A percentile compares a stretch with the other conserved stretches of the same genome.
phyloP scores from a whole-genome alignment of 2,888 invertebrate species.

The Drosophila planitibia region DNA sequence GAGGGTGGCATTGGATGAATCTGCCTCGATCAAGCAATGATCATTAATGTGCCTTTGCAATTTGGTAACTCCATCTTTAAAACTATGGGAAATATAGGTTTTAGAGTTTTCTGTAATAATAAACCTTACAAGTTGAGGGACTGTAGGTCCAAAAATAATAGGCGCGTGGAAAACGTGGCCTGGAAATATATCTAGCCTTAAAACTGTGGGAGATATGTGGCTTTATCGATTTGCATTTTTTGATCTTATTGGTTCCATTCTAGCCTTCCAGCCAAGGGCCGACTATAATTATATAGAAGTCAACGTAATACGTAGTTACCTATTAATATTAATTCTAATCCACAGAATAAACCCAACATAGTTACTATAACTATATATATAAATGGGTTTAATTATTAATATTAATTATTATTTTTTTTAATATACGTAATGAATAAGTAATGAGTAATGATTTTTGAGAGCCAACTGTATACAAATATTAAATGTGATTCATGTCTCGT shows the following conservation, averaged over 20 bases:
- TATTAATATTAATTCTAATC: background rate
- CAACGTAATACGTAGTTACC: background rate
- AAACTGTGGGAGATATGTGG: background rate
- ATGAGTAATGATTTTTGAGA: background rate
- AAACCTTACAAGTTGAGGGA: background rate
- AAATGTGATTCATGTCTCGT: background rate
- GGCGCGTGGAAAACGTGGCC: too few species aligned
- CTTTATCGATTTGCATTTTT: too few species aligned
- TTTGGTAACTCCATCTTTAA: too few species aligned
- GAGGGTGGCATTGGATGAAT: background rate
- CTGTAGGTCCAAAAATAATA: too few species aligned
- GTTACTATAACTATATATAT: background rate
- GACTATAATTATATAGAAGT: background rate
- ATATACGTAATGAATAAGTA: background rate
- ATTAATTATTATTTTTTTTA: background rate
- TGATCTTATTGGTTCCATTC: too few species aligned
- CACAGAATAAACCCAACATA: background rate
- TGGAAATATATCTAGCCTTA: background rate
- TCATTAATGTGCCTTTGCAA: too few species aligned
- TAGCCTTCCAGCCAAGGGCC: background rate
- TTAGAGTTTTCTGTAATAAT: too few species aligned
- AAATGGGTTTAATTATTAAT: background rate
- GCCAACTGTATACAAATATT: background rate
- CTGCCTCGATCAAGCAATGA: background rate
- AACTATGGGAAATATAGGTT: too few species aligned